Percentiles rank a stretch among this genome's conserved stretches.
phyloP scores from a whole-genome alignment of 2,113 vertebrate species.

The Myxocyprinus asiaticus region DNA sequence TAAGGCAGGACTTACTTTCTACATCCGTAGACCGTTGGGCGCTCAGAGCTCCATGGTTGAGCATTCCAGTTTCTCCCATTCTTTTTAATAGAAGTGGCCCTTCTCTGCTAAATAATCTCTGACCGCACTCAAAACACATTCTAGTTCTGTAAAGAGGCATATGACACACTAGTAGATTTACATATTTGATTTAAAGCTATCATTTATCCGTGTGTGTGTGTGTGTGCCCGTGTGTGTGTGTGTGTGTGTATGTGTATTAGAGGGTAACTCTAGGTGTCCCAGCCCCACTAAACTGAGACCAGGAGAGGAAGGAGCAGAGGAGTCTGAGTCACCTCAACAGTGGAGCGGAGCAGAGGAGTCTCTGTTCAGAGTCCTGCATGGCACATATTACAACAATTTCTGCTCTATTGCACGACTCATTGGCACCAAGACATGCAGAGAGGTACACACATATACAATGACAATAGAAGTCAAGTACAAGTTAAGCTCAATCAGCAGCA shows the following conservation, averaged over 20 bases:
- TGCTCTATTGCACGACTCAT: slow-evolving; percentile 95
- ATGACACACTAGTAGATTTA: neutral
- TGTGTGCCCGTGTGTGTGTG: slow-evolving; percentile 2
- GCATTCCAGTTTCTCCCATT: too few species aligned
- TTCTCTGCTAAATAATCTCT: too few species aligned
- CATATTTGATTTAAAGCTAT: neutral
- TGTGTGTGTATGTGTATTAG: slow-evolving; percentile 64
- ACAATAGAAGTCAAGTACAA: neutral
- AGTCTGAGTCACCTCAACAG: slow-evolving; percentile 75
- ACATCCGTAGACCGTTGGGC: too few species aligned
- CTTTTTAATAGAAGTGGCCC: too few species aligned
- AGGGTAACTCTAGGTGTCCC: slow-evolving; percentile 93
- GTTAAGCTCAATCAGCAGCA: too few species aligned
- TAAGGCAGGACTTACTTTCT: too few species aligned
- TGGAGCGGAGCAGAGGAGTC: slow-evolving; percentile 96
- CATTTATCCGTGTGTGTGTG: slow-evolving; percentile 29
- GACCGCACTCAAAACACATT: too few species aligned
- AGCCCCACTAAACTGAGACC: slow-evolving; percentile 90
- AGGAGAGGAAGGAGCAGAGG: slow-evolving; percentile 77
- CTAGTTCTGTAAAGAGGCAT: neutral
- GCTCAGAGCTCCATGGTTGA: too few species aligned
- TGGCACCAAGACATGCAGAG: slow-evolving; percentile 94
- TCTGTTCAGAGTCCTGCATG: slow-evolving; percentile 94
- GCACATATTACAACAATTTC: slow-evolving; percentile 99
- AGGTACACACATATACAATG: slow-evolving; percentile 73